phyloP scores from a whole-genome alignment of 2,888 invertebrate species.

The Cataglyphis albicans region DNA sequence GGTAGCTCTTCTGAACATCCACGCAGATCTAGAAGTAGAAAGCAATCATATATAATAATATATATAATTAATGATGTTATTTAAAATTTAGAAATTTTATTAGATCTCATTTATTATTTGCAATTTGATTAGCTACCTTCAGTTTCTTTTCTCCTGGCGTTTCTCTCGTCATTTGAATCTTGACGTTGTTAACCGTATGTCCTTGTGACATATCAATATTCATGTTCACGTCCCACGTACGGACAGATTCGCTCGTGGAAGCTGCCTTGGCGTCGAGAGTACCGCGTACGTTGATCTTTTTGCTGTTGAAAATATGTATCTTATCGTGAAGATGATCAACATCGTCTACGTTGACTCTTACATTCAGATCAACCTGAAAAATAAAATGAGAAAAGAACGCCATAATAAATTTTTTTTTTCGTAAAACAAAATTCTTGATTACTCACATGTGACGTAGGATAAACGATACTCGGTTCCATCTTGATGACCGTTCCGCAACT shows the following conservation, averaged over 20 bases:
- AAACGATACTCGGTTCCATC: constrained; percentile 75
- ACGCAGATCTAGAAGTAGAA: constrained; percentile 79
- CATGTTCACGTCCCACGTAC: constrained; percentile 82
- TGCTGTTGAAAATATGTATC: constrained; percentile 51
- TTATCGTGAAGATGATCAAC: constrained; percentile 64
- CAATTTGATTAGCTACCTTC: constrained; percentile 71
- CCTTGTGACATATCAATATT: constrained; percentile 78
- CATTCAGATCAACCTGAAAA: constrained; percentile 76
- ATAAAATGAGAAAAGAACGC: neutral
- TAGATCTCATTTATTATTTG: neutral
- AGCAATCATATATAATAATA: neutral
- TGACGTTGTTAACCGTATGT: constrained; percentile 78
- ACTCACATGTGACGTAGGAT: constrained; percentile 81
- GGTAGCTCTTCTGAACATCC: constrained; percentile 81
- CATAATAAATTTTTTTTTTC: neutral
- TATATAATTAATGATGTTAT: neutral
- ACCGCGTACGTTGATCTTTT: constrained; percentile 74
- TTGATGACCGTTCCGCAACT: constrained; percentile 79
- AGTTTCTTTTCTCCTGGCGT: constrained; percentile 81
- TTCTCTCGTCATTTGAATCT: constrained; percentile 79
- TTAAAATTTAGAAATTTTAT: neutral
- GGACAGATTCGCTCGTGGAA: constrained; percentile 66
- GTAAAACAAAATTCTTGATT: neutral
- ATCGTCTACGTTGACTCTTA: constrained; percentile 76
- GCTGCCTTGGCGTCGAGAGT: constrained; percentile 80